A percentile compares a stretch with the other conserved stretches of the same genome.
These are phyloP conservation scores for Coptotermes formosanus DNA, from an alignment of 1,140 invertebrate species.

Conservation along the genomic window DNA sequence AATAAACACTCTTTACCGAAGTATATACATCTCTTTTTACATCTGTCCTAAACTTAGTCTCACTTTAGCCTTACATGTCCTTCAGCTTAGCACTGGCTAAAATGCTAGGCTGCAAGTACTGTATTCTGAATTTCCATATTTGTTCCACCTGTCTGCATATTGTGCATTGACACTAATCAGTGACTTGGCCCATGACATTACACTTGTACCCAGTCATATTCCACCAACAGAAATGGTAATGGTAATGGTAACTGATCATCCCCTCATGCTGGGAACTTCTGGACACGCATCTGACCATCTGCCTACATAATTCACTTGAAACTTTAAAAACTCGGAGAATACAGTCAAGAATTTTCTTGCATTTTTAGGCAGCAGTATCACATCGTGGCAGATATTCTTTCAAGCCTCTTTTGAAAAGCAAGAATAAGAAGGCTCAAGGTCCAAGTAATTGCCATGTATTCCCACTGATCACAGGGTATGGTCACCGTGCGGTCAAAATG, in stretches of 20 bases:
- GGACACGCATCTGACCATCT: neutral
- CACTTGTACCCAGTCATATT: neutral
- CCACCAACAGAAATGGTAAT: constrained; percentile 17
- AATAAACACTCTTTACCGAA: constrained; percentile 7
- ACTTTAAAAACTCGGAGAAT: neutral
- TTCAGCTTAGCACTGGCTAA: neutral
- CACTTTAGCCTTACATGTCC: neutral
- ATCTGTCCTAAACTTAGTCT: constrained; percentile 12
- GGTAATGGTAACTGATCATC: constrained; percentile 10
- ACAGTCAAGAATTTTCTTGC: neutral
- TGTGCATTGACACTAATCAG: neutral
- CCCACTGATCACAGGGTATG: constrained; percentile 11
- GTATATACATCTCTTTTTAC: neutral
- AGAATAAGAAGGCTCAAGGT: neutral
- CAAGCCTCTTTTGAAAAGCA: neutral
- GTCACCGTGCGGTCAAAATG: constrained; percentile 18
- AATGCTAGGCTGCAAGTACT: constrained; percentile 17
- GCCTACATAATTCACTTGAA: neutral
- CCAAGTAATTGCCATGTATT: constrained; percentile 9
- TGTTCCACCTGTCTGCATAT: neutral
- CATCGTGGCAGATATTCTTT: neutral
- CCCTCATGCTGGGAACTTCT: neutral
- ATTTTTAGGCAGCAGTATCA: neutral
- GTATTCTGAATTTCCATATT: neutral
- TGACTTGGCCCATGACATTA: neutral